A percentile compares a stretch with the other conserved stretches of the same genome.
phyloP scores from a whole-genome alignment of 2,797 vertebrate species.

The Naso thynnoides region DNA sequence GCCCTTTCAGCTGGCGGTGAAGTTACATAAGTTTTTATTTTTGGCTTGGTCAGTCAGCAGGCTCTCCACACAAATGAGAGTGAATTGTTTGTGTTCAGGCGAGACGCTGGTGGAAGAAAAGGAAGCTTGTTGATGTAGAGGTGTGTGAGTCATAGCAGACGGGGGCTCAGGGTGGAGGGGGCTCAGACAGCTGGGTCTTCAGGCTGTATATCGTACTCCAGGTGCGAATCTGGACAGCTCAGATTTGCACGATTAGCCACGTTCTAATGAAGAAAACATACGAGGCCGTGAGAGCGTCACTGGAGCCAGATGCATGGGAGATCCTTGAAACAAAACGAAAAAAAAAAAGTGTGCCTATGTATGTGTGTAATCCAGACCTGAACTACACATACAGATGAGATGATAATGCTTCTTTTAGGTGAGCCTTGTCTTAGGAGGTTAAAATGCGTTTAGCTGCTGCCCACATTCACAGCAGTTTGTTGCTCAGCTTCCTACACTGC shows the following conservation, averaged over 20 bases:
- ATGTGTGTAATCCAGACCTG: too few species aligned
- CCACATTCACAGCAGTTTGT: too few species aligned
- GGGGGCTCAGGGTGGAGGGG: conserved; percentile 12
- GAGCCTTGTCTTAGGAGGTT: too few species aligned
- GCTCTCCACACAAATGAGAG: conserved; percentile 40
- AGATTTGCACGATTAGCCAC: conserved; percentile 32
- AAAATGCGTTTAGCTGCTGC: too few species aligned
- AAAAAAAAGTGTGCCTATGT: neutral
- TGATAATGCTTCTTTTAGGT: too few species aligned
- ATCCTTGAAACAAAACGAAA: neutral
- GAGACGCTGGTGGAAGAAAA: conserved; percentile 61
- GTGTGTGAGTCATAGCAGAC: conserved; percentile 56
- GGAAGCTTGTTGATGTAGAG: conserved; percentile 51
- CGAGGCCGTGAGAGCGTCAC: conserved; percentile 1
- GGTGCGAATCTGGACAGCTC: conserved; percentile 43
- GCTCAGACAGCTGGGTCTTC: conserved; percentile 45
- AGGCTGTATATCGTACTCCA: conserved; percentile 37
- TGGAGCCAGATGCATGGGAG: conserved; percentile 47
- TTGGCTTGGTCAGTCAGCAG: conserved; percentile 41
- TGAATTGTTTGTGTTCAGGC: conserved; percentile 58
- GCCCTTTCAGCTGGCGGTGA: conserved; percentile 28
- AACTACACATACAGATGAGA: too few species aligned
- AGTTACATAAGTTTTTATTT: conserved; percentile 70
- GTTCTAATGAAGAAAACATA: conserved; percentile 53
- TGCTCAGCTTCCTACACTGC: too few species aligned